Percentiles rank a stretch among this genome's conserved stretches.
Evolutionary conservation across 2,888 invertebrate genomes (phyloP).

Genomic region (Acanthosepion lycidas): DNA sequence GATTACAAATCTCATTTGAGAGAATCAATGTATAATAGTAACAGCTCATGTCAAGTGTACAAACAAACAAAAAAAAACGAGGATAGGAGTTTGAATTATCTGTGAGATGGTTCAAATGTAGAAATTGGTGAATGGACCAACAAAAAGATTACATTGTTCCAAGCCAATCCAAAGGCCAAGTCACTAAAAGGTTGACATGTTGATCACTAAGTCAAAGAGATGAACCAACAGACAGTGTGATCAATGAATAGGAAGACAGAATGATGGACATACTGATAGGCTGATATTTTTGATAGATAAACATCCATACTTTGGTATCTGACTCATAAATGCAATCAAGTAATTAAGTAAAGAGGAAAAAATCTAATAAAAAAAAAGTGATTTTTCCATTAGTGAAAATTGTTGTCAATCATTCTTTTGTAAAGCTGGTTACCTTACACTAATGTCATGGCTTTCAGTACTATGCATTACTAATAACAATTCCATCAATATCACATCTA

Average conservation of each 20-base stretch:
- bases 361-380: background rate
- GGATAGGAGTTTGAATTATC: too few relatives aligned
- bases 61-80: too few relatives aligned
- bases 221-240: too few relatives aligned
- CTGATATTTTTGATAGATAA: background rate
- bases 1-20: too few relatives aligned
- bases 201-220: too few relatives aligned
- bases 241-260: background rate
- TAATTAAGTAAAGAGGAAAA: background rate
- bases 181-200: too few relatives aligned
- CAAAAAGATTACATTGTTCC: too few relatives aligned
- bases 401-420: slow-evolving; percentile 33
- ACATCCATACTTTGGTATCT: background rate
- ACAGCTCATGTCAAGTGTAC: too few relatives aligned
- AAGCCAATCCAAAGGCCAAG: too few relatives aligned
- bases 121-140: too few relatives aligned
- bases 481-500: background rate
- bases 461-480: background rate
- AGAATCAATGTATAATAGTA: too few relatives aligned
- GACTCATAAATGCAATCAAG: background rate
- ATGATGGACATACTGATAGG: background rate
- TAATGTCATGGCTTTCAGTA: background rate
- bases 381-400: slow-evolving; percentile 8
- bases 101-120: too few relatives aligned
- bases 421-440: background rate